These are phyloP conservation scores for Bruchidius siliquastri DNA, from an alignment of 2,888 invertebrate genomes.

Conservation along the genomic window DNA sequence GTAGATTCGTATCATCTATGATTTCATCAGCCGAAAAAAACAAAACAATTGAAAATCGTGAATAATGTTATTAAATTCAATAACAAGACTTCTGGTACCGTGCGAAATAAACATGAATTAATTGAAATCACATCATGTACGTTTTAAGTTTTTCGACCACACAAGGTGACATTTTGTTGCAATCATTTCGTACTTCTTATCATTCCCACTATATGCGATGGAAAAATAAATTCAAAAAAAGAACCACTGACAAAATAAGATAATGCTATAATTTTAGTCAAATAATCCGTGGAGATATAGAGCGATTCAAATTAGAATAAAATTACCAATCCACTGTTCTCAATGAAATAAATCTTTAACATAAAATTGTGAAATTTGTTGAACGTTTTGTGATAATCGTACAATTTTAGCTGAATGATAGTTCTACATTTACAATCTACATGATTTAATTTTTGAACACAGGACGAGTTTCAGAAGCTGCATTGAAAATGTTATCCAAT, in stretches of 20 bases:
- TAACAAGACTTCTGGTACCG: background rate
- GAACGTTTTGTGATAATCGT: no score
- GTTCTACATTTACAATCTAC: no score
- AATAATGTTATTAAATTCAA: background rate
- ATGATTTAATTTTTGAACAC: no score
- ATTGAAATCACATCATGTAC: background rate
- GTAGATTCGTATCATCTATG: background rate
- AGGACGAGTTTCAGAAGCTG: no score
- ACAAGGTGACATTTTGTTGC: background rate
- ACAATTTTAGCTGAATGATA: no score
- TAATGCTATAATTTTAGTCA: no score
- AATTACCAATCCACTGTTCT: no score
- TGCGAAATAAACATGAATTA: background rate
- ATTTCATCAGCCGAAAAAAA: background rate
- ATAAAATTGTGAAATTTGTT: no score
- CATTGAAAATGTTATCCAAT: no score
- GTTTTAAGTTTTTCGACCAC: background rate
- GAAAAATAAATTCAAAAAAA: background rate
- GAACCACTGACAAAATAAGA: background rate
- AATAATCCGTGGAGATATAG: no score
- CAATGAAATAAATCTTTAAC: no score
- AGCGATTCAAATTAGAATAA: no score
- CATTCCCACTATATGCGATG: background rate
- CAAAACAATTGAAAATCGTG: background rate
- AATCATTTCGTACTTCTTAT: background rate